A percentile compares a stretch with the other conserved stretches of the same genome.
phyloP scores from a whole-genome alignment of 2,113 vertebrate genomes.

The Athene cunicularia region DNA sequence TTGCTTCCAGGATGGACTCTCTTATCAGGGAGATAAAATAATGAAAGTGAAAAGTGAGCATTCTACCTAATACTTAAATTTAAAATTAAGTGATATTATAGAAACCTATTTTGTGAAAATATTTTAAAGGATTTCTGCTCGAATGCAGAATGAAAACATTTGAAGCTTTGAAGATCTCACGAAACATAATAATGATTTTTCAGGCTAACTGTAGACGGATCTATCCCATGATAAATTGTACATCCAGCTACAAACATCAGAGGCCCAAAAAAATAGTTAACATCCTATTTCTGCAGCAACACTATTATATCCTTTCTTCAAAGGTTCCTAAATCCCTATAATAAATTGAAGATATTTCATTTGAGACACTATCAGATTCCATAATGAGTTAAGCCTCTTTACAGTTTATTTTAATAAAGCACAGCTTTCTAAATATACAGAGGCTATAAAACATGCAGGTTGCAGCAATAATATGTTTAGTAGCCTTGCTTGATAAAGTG shows the following conservation, averaged over 20 bases:
- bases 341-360: conserved; percentile 78
- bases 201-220: not conserved
- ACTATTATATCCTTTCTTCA: not conserved
- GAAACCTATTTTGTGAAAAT: not conserved
- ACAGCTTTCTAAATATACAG: conserved; percentile 75
- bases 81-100: not conserved
- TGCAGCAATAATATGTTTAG: conserved; percentile 81
- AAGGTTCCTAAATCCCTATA: conserved; percentile 30
- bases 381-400: conserved; percentile 80
- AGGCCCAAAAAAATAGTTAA: not conserved
- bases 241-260: not conserved
- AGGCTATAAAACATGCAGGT: conserved; percentile 82
- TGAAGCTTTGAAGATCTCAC: not conserved
- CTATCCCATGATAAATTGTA: not conserved
- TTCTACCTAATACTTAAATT: not conserved
- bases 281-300: not conserved
- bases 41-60: not conserved
- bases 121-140: not conserved
- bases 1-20: not conserved
- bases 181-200: not conserved
- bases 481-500: conserved; percentile 81
- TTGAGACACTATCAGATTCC: conserved; percentile 71
- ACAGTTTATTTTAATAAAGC: conserved; percentile 84
- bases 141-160: not conserved
- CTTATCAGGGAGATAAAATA: not conserved